Conservation (phyloP, 2,888 invertebrate genomes). For the Dinocampus coccinellae region DNA sequence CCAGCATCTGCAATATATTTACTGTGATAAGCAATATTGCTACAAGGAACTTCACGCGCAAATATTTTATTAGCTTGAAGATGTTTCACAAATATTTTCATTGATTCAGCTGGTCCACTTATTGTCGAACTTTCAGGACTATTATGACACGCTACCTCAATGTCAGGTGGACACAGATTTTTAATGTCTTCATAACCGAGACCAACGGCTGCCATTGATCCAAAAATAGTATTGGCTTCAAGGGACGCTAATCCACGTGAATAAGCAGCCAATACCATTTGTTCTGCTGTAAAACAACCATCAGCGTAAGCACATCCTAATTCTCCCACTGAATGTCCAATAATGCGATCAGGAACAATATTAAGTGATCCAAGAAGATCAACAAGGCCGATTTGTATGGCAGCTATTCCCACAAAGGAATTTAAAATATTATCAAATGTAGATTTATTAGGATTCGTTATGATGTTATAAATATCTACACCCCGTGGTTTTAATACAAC, state of each 20-base stretch:
- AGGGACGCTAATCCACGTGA: constrained; percentile 59
- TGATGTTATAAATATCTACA: constrained; percentile 75
- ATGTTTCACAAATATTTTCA: constrained; percentile 77
- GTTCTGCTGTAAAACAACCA: constrained; percentile 76
- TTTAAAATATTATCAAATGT: constrained; percentile 78
- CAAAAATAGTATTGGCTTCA: constrained; percentile 71
- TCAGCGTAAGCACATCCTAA: constrained; percentile 90
- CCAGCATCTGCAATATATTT: constrained; percentile 83
- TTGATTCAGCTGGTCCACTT: constrained; percentile 83
- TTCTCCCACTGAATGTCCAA: constrained; percentile 95
- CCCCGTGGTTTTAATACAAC: constrained; percentile 73
- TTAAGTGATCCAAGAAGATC: constrained; percentile 75
- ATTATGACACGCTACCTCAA: constrained; percentile 91
- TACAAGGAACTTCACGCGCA: constrained; percentile 86
- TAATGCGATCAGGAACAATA: constrained; percentile 79
- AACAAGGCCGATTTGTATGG: constrained; percentile 76
- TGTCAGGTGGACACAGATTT: constrained; percentile 78
- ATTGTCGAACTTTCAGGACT: constrained; percentile 89
- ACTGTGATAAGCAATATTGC: constrained; percentile 92
- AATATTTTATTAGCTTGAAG: constrained; percentile 81
- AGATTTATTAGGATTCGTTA: constrained; percentile 73
- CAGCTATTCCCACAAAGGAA: constrained; percentile 83
- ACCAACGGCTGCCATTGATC: constrained; percentile 92
- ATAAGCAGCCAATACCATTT: constrained; percentile 61
- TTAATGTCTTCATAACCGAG: constrained; percentile 75